Percentiles rank a stretch among this genome's conserved stretches.
These are phyloP conservation scores for Drosophila azteca DNA, from an alignment of 1,140 invertebrate genomes.

Conservation along the genomic window DNA sequence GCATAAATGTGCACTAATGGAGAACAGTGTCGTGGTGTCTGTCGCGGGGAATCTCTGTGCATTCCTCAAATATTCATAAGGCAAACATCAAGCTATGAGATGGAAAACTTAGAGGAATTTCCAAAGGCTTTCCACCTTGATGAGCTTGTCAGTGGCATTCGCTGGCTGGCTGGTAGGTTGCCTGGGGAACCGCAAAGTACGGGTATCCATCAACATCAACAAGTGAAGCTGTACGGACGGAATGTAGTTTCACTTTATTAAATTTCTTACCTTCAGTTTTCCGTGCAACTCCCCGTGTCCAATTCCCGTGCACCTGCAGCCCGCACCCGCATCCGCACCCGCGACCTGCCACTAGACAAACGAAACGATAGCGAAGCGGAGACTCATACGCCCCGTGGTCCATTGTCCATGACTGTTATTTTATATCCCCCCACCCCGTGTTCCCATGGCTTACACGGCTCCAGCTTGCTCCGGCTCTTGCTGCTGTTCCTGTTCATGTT, in stretches of 20 bases:
- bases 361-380: slow-evolving; percentile 31
- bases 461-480: slow-evolving; percentile 30
- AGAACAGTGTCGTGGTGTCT: slow-evolving; percentile 1
- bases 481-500: slow-evolving; percentile 16
- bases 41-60: slow-evolving; percentile 17
- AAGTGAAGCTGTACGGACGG: slow-evolving; percentile 49
- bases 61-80: slow-evolving; percentile 34
- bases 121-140: slow-evolving; percentile 5
- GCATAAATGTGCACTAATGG: slow-evolving; percentile 41
- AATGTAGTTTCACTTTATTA: slow-evolving; percentile 58
- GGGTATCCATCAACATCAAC: slow-evolving; percentile 67
- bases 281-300: slow-evolving; percentile 25
- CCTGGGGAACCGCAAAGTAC: slow-evolving; percentile 41
- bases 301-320: slow-evolving; percentile 13
- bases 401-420: slow-evolving; percentile 10
- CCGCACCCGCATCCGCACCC: not conserved
- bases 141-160: slow-evolving; percentile 39
- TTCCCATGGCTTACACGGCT: slow-evolving; percentile 42
- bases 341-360: slow-evolving; percentile 13
- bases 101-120: slow-evolving; percentile 26
- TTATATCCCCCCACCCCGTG: not conserved
- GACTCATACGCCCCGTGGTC: slow-evolving; percentile 43
- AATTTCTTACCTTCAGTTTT: slow-evolving; percentile 47
- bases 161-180: not conserved
- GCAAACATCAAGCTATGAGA: slow-evolving; percentile 42